A percentile compares a stretch with the other conserved stretches of the same genome.
phyloP scores from a whole-genome alignment of 2,113 vertebrate species.

The Cheilinus undulatus region DNA sequence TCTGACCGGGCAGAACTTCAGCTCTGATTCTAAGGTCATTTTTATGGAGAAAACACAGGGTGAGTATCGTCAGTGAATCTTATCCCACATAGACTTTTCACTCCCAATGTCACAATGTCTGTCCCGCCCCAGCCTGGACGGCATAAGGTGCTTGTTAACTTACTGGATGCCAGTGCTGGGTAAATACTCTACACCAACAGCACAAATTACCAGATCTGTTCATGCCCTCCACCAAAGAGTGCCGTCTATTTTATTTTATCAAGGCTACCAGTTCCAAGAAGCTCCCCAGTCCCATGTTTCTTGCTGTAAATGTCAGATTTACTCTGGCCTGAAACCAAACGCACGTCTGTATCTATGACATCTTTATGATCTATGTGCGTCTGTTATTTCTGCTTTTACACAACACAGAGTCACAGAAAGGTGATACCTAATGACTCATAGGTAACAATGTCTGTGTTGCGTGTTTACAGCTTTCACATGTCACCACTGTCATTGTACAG shows the following conservation, averaged over 20 bases:
- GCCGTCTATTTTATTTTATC: too few relatives aligned
- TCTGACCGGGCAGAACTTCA: conserved; percentile 96
- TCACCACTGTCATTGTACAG: conserved; percentile 9
- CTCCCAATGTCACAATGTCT: too few relatives aligned
- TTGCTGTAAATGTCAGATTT: too few relatives aligned
- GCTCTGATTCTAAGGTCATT: conserved; percentile 95
- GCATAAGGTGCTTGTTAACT: too few relatives aligned
- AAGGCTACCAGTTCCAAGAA: too few relatives aligned
- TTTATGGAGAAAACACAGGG: conserved; percentile 96
- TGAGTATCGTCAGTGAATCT: conserved; percentile 70
- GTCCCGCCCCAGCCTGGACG: too few relatives aligned
- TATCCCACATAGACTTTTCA: neutral
- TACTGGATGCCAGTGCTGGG: too few relatives aligned
- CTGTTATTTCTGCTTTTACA: conserved; percentile 11
- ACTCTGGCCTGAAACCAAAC: neutral
- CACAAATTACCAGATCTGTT: too few relatives aligned
- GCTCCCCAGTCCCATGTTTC: too few relatives aligned
- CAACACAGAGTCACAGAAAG: neutral
- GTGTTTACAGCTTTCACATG: neutral
- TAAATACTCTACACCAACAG: too few relatives aligned
- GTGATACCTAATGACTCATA: conserved; percentile 10
- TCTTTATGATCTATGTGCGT: neutral
- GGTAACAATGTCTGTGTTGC: neutral
- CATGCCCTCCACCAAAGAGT: too few relatives aligned
- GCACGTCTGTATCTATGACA: neutral